Evolutionary conservation across 2,888 invertebrate genomes (phyloP).

Genomic region (Sinotaia quadrata): DNA sequence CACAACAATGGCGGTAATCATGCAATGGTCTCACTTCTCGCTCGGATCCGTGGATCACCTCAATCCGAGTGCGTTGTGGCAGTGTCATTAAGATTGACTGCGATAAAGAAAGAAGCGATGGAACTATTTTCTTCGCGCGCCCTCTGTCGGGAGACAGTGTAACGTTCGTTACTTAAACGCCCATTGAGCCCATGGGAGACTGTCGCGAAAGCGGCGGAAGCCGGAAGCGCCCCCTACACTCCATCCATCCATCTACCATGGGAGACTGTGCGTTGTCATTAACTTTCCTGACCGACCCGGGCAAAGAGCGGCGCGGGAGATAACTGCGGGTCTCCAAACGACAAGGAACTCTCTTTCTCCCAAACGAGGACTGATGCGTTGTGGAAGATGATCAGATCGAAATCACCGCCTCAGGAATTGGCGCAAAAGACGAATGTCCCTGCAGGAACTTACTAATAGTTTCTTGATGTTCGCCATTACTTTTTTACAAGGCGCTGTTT

Average conservation of each 20-base stretch:
- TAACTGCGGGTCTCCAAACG: constrained; percentile 16
- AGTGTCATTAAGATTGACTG: too few species aligned
- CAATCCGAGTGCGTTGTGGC: too few species aligned
- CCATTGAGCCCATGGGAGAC: constrained; percentile 2
- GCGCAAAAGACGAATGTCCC: constrained; percentile 24
- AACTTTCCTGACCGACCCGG: constrained; percentile 18
- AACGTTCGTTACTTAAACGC: constrained; percentile 13
- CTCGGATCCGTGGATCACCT: too few species aligned
- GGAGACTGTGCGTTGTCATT: constrained; percentile 13
- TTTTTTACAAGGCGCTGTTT: constrained; percentile 28
- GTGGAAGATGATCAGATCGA: constrained; percentile 21
- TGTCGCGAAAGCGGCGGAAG: too few species aligned
- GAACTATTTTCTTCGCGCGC: neutral
- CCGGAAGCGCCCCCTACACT: too few species aligned
- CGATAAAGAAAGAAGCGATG: neutral
- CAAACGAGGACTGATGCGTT: constrained; percentile 25
- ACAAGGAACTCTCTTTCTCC: constrained; percentile 2
- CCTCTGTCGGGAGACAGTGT: neutral
- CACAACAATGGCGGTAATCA: too few species aligned
- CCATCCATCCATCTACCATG: too few species aligned
- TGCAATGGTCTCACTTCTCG: too few species aligned
- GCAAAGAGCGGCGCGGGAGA: constrained; percentile 28
- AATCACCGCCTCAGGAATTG: constrained; percentile 29
- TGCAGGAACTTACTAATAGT: constrained; percentile 27
- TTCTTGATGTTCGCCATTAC: constrained; percentile 30